phyloP scores from a whole-genome alignment of 2,888 invertebrate species.

The Acheta domesticus region DNA sequence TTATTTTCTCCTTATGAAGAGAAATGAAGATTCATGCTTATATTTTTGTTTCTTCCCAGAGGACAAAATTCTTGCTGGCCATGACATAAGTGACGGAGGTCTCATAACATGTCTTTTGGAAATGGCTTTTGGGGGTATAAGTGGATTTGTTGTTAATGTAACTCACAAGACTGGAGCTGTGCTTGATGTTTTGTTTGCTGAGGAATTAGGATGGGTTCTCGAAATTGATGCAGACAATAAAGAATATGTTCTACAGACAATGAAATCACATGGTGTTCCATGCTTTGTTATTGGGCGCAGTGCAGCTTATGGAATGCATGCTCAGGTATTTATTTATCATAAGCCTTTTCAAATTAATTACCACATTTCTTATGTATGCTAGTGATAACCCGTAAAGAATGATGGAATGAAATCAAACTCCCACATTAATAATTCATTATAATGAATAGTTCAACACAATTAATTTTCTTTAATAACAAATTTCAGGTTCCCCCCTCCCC shows the following conservation, averaged over 20 bases:
- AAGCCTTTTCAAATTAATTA: slow-evolving; percentile 20
- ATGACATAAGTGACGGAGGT: slow-evolving; percentile 97
- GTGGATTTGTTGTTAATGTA: slow-evolving; percentile 69
- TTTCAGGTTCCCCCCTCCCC: neutral
- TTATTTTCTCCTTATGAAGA: no score
- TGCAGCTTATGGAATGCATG: slow-evolving; percentile 62
- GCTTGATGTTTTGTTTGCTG: slow-evolving; percentile 72
- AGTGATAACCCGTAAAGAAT: neutral
- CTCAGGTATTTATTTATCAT: slow-evolving; percentile 50
- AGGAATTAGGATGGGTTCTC: slow-evolving; percentile 82
- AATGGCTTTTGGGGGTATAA: slow-evolving; percentile 93
- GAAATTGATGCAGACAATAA: slow-evolving; percentile 63
- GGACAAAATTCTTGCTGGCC: slow-evolving; percentile 73
- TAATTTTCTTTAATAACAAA: neutral
- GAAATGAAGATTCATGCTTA: slow-evolving; percentile 20
- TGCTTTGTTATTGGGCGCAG: slow-evolving; percentile 67
- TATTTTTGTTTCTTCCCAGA: slow-evolving; percentile 49
- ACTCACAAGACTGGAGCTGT: slow-evolving; percentile 54
- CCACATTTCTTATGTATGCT: slow-evolving; percentile 21
- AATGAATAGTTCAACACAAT: neutral
- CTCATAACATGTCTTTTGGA: slow-evolving; percentile 84
- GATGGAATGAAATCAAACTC: neutral
- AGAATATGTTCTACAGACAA: slow-evolving; percentile 58
- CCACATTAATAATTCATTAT: neutral
- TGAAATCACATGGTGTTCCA: slow-evolving; percentile 58